phyloP scores from a whole-genome alignment of 1,140 invertebrate genomes.

The Scaptomyza hsui region DNA sequence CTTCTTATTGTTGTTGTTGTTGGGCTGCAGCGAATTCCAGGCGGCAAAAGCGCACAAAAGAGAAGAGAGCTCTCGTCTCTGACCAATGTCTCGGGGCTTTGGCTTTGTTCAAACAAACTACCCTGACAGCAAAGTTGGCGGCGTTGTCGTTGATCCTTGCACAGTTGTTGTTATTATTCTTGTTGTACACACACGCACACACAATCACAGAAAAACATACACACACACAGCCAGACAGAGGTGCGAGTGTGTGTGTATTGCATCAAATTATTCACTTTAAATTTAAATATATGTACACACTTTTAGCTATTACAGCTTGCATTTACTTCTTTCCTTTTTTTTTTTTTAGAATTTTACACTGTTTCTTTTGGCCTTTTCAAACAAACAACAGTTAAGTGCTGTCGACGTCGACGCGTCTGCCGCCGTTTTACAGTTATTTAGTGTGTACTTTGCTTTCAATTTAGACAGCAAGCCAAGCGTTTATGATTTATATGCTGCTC shows the following conservation, averaged over 20 bases:
- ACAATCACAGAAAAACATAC: slow-evolving; percentile 49
- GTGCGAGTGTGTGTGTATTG: slow-evolving; percentile 42
- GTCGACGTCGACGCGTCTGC: slow-evolving; percentile 13
- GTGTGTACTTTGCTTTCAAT: slow-evolving; percentile 23
- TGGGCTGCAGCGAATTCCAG: slow-evolving; percentile 50
- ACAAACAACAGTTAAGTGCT: slow-evolving; percentile 63
- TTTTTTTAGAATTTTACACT: slow-evolving; percentile 30
- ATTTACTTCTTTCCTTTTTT: slow-evolving; percentile 29
- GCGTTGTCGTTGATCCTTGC: slow-evolving; percentile 62
- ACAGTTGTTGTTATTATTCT: slow-evolving; percentile 56
- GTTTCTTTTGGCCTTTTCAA: slow-evolving; percentile 12
- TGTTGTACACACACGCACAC: slow-evolving; percentile 53
- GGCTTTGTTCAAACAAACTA: slow-evolving; percentile 75
- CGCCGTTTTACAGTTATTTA: slow-evolving; percentile 56
- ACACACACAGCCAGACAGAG: slow-evolving; percentile 37
- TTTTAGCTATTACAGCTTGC: slow-evolving; percentile 28
- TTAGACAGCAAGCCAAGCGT: slow-evolving; percentile 26
- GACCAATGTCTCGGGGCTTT: slow-evolving; percentile 24
- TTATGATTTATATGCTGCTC: slow-evolving; percentile 33
- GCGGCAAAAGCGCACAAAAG: slow-evolving; percentile 58
- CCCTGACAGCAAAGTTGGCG: slow-evolving; percentile 53
- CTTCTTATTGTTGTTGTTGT: too few relatives aligned
- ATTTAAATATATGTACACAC: slow-evolving; percentile 51
- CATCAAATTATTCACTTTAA: slow-evolving; percentile 61
- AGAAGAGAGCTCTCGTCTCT: slow-evolving; percentile 30